Percentiles rank a stretch among this genome's conserved stretches.
These are phyloP conservation scores for Drosophila anomalata DNA, from an alignment of 2,888 invertebrate genomes.

Conservation along the genomic window DNA sequence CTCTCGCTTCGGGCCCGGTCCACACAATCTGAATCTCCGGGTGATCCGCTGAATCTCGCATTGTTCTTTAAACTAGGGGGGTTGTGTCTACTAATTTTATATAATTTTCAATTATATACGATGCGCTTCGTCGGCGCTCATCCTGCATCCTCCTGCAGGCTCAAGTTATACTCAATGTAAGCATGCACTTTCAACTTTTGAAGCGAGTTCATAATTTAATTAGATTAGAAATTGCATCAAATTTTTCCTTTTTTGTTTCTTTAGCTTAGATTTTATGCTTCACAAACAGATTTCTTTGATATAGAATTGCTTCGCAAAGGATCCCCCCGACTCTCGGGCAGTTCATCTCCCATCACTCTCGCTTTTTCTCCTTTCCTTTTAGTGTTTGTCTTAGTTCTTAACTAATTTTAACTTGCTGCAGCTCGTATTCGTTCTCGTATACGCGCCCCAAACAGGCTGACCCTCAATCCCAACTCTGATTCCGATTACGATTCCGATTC, in stretches of 20 bases:
- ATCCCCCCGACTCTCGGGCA: slow-evolving; percentile 30
- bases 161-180: slow-evolving; percentile 68
- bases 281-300: slow-evolving; percentile 53
- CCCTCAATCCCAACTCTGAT: slow-evolving; percentile 35
- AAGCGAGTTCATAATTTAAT: slow-evolving; percentile 69
- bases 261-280: slow-evolving; percentile 31
- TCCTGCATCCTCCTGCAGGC: neutral
- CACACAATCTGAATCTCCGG: slow-evolving; percentile 10
- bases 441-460: slow-evolving; percentile 15
- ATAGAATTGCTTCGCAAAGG: slow-evolving; percentile 65
- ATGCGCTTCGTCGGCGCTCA: neutral
- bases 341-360: slow-evolving; percentile 15
- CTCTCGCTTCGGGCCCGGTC: slow-evolving; percentile 13
- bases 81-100: slow-evolving; percentile 53
- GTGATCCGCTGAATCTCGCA: slow-evolving; percentile 37
- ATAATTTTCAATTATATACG: slow-evolving; percentile 78
- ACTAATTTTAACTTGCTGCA: slow-evolving; percentile 66
- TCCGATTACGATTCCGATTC: slow-evolving; percentile 46
- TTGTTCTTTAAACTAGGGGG: slow-evolving; percentile 36
- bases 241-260: slow-evolving; percentile 15
- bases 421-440: slow-evolving; percentile 19
- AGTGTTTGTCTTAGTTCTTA: slow-evolving; percentile 75
- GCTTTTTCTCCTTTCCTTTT: slow-evolving; percentile 32
- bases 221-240: slow-evolving; percentile 55
- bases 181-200: slow-evolving; percentile 64